phyloP scores from a whole-genome alignment of 35 echinoderm and acorn worm species.

The Lytechinus pictus region DNA sequence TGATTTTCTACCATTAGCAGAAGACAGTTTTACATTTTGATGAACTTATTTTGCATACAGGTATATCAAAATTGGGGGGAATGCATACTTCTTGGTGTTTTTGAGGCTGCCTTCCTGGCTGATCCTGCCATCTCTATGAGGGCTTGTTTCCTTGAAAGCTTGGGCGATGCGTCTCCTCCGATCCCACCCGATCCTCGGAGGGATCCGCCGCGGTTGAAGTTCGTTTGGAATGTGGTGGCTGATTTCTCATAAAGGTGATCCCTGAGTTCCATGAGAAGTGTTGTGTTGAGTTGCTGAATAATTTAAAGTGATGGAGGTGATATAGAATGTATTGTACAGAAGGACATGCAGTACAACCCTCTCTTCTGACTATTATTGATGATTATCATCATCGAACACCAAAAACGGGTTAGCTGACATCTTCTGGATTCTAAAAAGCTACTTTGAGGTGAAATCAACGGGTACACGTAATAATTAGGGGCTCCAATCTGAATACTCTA shows the following conservation, averaged over 20 bases:
- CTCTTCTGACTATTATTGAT: no score
- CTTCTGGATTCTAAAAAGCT: no score
- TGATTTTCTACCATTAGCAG: no score
- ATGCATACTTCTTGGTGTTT: constrained; percentile 59
- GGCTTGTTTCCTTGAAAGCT: constrained; percentile 66
- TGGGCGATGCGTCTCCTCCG: constrained; percentile 58
- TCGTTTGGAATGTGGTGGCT: constrained; percentile 69
- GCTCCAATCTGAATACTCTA: no score
- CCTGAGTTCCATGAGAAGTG: constrained; percentile 79
- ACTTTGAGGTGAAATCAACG: no score
- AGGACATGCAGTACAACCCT: no score
- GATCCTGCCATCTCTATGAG: constrained; percentile 74
- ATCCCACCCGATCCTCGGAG: constrained; percentile 75
- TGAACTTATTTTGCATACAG: no score
- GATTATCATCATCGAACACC: no score
- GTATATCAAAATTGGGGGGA: neutral
- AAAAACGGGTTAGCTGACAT: no score
- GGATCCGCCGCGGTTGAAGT: constrained; percentile 76
- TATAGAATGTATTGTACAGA: no score
- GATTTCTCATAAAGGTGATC: constrained; percentile 91
- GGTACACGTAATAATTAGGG: no score
- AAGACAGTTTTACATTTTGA: no score
- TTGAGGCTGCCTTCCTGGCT: constrained; percentile 54
- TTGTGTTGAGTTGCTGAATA: constrained; percentile 75
- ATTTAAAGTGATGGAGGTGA: neutral